These are phyloP conservation scores for Sebastes hubbsi DNA, from an alignment of 2,797 vertebrate genomes.

Conservation along the genomic window DNA sequence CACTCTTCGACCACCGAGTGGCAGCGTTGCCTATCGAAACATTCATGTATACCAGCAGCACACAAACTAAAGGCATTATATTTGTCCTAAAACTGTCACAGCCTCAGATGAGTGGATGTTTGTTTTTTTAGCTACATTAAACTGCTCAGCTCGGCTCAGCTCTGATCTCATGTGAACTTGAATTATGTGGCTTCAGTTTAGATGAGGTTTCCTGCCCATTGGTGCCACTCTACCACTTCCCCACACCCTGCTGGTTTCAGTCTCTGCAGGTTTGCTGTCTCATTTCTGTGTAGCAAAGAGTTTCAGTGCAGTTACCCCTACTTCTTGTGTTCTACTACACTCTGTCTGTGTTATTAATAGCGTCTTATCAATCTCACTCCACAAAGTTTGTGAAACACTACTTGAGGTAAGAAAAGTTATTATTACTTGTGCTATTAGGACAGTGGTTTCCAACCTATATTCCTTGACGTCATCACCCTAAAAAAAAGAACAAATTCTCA, in stretches of 20 bases:
- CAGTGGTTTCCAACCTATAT: neutral
- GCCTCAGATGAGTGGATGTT: neutral
- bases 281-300: neutral
- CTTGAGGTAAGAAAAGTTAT: neutral
- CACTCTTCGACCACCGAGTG: neutral
- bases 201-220: slow-evolving; percentile 25
- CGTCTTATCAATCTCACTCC: neutral
- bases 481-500: too few relatives aligned
- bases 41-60: rapidly evolving
- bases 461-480: too few relatives aligned
- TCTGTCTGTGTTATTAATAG: too few relatives aligned
- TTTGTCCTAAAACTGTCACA: neutral
- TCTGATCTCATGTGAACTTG: neutral
- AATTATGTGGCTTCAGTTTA: neutral
- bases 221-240: neutral
- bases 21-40: neutral
- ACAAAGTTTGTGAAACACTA: neutral
- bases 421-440: neutral
- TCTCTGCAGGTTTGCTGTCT: neutral
- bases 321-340: neutral
- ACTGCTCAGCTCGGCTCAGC: neutral
- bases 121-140: neutral
- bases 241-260: neutral
- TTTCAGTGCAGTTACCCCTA: neutral
- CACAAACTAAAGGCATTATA: neutral